These are phyloP conservation scores for Drosophila chauvacae DNA, from an alignment of 1,140 invertebrate genomes.

Conservation along the genomic window DNA sequence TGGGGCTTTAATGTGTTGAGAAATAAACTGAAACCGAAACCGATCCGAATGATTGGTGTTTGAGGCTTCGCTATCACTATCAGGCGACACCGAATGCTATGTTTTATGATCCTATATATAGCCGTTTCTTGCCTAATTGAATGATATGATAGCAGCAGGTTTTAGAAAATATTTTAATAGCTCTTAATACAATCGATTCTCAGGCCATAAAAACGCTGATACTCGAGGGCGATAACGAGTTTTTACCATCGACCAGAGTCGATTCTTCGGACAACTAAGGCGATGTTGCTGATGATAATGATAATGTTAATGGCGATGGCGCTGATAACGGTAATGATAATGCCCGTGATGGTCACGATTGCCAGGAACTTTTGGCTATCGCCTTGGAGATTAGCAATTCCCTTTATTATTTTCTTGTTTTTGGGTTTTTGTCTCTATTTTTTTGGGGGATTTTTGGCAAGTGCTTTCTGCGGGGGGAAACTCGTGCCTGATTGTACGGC, in stretches of 20 bases:
- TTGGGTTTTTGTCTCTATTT: background rate
- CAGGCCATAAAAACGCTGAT: constrained; percentile 73
- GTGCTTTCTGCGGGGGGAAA: background rate
- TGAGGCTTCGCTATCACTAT: constrained; percentile 65
- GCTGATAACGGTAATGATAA: constrained; percentile 29
- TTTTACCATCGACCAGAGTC: constrained; percentile 40
- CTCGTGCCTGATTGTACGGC: constrained; percentile 19
- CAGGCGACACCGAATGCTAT: constrained; percentile 64
- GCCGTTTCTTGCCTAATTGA: constrained; percentile 80
- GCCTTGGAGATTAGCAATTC: constrained; percentile 31
- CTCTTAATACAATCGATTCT: constrained; percentile 82
- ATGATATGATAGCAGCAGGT: constrained; percentile 79
- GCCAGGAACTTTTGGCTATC: constrained; percentile 33
- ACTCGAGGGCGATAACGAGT: constrained; percentile 47
- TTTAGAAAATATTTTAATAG: constrained; percentile 83
- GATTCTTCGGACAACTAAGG: constrained; percentile 14
- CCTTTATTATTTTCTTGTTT: background rate
- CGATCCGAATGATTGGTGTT: constrained; percentile 47
- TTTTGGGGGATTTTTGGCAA: constrained; percentile 25
- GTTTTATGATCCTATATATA: constrained; percentile 81
- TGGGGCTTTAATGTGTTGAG: constrained; percentile 65
- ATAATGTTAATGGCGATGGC: constrained; percentile 20
- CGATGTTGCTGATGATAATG: constrained; percentile 29
- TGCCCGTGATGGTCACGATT: constrained; percentile 24
- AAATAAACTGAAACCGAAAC: constrained; percentile 39